Conservation (phyloP, 2,113 vertebrate genomes). For the Pedetes capensis region DNA sequence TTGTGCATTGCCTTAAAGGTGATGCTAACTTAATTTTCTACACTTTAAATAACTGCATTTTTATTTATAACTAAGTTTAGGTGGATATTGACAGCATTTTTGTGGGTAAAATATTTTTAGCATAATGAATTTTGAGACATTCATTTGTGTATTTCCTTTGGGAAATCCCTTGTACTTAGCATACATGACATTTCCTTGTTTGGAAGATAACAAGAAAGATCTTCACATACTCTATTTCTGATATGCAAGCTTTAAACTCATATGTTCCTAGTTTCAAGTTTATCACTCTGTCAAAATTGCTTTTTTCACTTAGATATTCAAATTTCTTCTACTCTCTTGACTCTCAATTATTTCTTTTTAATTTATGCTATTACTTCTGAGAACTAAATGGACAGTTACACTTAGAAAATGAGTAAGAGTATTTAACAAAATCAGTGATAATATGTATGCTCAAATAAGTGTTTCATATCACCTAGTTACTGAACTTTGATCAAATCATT, state of each 20-base stretch:
- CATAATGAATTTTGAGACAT: conserved; percentile 79
- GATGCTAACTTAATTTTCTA: conserved; percentile 82
- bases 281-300: conserved; percentile 39
- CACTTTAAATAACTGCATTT: conserved; percentile 77
- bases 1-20: conserved; percentile 81
- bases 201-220: conserved; percentile 48
- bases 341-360: conserved; percentile 64
- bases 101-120: conserved; percentile 64
- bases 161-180: conserved; percentile 79
- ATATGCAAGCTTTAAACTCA: conserved; percentile 55
- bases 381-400: conserved; percentile 62
- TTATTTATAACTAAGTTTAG: conserved; percentile 83
- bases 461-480: conserved; percentile 46
- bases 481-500: conserved; percentile 13
- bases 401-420: conserved; percentile 63
- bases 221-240: conserved; percentile 39
- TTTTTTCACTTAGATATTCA: conserved; percentile 48
- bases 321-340: conserved; percentile 55
- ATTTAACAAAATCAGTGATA: conserved; percentile 71
- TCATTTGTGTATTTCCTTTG: conserved; percentile 81
- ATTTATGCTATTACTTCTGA: conserved; percentile 71
- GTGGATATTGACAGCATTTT: conserved; percentile 76
- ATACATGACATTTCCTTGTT: conserved; percentile 68
- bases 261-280: conserved; percentile 54
- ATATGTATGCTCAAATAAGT: conserved; percentile 59